A percentile compares a stretch with the other conserved stretches of the same genome.
phyloP scores from a whole-genome alignment of 2,113 vertebrate species.

The Podarcis raffonei region DNA sequence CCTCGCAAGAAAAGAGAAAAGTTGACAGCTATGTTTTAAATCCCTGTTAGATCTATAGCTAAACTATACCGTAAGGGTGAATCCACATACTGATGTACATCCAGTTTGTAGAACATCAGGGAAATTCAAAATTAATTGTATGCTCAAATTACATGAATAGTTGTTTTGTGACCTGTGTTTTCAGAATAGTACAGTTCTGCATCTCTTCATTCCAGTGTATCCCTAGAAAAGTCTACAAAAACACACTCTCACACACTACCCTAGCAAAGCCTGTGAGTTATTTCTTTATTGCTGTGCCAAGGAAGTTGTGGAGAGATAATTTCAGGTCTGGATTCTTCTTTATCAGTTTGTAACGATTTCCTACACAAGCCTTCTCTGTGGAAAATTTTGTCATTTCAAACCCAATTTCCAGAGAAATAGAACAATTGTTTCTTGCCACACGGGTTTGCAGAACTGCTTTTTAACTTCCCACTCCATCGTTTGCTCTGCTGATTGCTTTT shows the following conservation, averaged over 20 bases:
- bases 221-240: not conserved
- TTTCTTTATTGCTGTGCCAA: not conserved
- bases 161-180: not conserved
- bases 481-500: conserved; percentile 40
- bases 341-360: conserved; percentile 15
- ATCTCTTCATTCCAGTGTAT: not conserved
- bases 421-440: conserved; percentile 6
- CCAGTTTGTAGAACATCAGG: too few relatives aligned
- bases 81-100: not conserved
- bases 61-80: not conserved
- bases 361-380: not conserved
- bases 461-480: conserved; percentile 16
- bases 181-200: not conserved
- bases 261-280: not conserved
- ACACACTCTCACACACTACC: too few relatives aligned
- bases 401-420: conserved; percentile 7
- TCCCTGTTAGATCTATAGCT: not conserved
- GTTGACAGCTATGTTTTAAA: not conserved
- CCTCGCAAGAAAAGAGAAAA: too few relatives aligned
- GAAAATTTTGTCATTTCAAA: conserved; percentile 41
- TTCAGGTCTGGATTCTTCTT: conserved; percentile 24
- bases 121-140: not conserved
- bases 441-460: conserved; percentile 2
- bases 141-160: not conserved
- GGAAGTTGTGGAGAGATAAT: not conserved